Conservation (phyloP, 1,140 invertebrate genomes). For the Drosophila malerkotliana region DNA sequence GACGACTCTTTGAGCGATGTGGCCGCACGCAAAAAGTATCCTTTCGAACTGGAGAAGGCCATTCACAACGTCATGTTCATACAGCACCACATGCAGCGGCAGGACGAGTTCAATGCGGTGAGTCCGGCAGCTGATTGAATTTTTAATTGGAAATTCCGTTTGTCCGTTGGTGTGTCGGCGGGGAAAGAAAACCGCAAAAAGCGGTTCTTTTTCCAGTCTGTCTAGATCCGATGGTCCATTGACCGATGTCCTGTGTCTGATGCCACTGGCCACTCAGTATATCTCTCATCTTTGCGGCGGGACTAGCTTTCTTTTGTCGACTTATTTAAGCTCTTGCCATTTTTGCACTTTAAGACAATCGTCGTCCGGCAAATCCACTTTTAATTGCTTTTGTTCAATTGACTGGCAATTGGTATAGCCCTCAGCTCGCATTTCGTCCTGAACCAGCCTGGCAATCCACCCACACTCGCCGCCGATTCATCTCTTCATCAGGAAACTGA, state of each 20-base stretch:
- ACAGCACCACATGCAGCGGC: conserved; percentile 95
- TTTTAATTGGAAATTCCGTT: conserved; percentile 81
- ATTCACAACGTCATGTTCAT: conserved; percentile 98
- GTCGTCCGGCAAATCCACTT: conserved; percentile 69
- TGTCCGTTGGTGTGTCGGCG: conserved; percentile 32
- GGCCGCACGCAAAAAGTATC: conserved; percentile 92
- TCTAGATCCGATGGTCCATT: not conserved
- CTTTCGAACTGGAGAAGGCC: conserved; percentile 95
- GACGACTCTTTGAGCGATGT: conserved; percentile 92
- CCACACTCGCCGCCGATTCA: conserved; percentile 11
- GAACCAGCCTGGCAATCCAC: not conserved
- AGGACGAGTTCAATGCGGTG: conserved; percentile 97
- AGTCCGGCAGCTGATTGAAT: conserved; percentile 74
- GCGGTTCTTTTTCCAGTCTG: conserved; percentile 44
- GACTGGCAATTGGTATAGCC: conserved; percentile 66
- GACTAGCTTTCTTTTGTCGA: conserved; percentile 34
- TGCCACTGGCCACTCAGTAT: conserved; percentile 5
- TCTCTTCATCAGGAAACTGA: conserved; percentile 32
- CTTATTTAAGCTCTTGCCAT: conserved; percentile 76
- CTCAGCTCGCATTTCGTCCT: conserved; percentile 9
- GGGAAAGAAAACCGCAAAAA: conserved; percentile 62
- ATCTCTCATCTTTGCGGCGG: conserved; percentile 10
- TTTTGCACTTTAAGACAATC: conserved; percentile 71
- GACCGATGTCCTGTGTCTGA: conserved; percentile 5
- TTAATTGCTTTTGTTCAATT: conserved; percentile 84